Percentiles rank a stretch among this genome's conserved stretches.
Evolutionary conservation across 2,888 invertebrate genomes (phyloP).

Genomic region (Hymenopus coronatus): DNA sequence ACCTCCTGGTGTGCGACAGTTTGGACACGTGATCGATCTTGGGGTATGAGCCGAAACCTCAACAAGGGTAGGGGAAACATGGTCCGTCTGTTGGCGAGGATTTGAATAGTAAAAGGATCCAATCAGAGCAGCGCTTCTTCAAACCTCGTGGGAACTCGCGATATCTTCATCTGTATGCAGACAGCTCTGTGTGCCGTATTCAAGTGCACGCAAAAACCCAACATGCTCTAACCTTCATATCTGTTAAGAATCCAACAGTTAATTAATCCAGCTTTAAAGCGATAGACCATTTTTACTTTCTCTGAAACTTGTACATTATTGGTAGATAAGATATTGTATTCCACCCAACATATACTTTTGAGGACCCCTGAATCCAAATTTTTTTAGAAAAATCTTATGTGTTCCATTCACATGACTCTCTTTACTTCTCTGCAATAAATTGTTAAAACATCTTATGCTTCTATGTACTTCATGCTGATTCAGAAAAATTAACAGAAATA

Average conservation of each 20-base stretch:
- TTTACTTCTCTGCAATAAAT: no score
- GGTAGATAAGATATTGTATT: no score
- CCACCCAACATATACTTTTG: no score
- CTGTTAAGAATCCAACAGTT: background rate
- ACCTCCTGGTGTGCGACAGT: background rate
- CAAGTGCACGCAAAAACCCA: background rate
- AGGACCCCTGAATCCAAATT: no score
- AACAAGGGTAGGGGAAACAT: background rate
- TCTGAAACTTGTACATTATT: constrained; percentile 93
- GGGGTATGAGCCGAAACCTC: background rate
- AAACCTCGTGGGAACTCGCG: background rate
- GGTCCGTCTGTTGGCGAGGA: no score
- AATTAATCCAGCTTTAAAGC: background rate
- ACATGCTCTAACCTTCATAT: background rate
- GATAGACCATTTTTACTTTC: constrained; percentile 60
- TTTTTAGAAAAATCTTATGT: no score
- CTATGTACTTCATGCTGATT: no score
- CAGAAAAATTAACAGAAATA: no score
- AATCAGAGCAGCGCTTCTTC: background rate
- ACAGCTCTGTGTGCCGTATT: background rate
- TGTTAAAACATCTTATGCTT: no score
- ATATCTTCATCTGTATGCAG: background rate
- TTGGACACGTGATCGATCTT: background rate
- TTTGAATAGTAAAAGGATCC: background rate
- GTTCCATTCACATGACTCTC: no score